Evolutionary conservation across 2,113 vertebrate genomes (phyloP).

Genomic region (Enhydra lutris): DNA sequence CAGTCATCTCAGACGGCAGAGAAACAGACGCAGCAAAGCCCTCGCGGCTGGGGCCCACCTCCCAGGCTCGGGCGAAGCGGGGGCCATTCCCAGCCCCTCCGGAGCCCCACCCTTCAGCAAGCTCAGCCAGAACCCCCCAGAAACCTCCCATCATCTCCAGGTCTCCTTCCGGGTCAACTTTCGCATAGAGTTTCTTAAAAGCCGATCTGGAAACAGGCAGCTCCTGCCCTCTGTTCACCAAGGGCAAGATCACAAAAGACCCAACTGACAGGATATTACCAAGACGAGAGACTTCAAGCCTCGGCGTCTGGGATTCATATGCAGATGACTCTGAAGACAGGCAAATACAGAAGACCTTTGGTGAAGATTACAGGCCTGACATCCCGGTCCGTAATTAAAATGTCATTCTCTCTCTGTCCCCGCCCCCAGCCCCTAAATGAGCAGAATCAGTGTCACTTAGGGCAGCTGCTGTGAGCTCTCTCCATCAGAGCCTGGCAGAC

Average conservation of each 20-base stretch:
- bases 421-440: background rate
- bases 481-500: background rate
- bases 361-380: conserved; percentile 47
- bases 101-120: background rate
- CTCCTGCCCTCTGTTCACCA: background rate
- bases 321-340: conserved; percentile 16
- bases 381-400: conserved; percentile 33
- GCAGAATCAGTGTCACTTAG: background rate
- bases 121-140: background rate
- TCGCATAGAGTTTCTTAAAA: background rate
- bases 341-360: background rate
- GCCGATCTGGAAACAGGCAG: background rate
- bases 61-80: background rate
- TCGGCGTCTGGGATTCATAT: background rate
- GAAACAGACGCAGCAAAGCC: no score
- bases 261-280: background rate
- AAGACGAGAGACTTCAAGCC: background rate
- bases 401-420: conserved; percentile 8
- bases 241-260: background rate
- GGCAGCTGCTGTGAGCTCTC: background rate
- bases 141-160: background rate
- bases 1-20: background rate
- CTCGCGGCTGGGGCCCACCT: background rate
- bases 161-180: background rate
- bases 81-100: background rate